These are phyloP conservation scores for Bucorvus abyssinicus DNA, from an alignment of 2,797 vertebrate genomes.

Conservation along the genomic window DNA sequence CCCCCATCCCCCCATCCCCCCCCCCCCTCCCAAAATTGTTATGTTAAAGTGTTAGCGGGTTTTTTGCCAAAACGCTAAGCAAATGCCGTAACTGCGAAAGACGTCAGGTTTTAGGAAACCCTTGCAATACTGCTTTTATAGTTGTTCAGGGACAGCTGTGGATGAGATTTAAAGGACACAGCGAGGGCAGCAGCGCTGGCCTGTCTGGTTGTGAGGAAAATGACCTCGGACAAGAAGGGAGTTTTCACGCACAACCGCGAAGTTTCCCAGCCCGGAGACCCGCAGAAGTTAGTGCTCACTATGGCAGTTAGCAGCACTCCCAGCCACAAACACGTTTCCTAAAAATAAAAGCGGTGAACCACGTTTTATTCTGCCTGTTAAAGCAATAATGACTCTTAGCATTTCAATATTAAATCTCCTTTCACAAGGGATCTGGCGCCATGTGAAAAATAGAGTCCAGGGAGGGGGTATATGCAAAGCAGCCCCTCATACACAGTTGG, in stretches of 20 bases:
- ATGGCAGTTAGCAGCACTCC: neutral
- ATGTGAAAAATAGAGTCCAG: neutral
- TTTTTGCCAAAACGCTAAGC: neutral
- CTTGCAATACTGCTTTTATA: neutral
- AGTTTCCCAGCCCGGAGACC: neutral
- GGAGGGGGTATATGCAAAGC: neutral
- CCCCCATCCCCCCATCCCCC: rapidly evolving
- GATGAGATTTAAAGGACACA: constrained; percentile 34
- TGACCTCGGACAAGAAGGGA: neutral
- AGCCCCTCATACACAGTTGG: neutral
- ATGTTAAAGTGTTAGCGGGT: neutral
- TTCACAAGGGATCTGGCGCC: neutral
- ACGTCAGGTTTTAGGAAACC: neutral
- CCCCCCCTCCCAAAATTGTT: neutral
- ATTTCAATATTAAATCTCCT: constrained; percentile 13
- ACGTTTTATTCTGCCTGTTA: constrained; percentile 43
- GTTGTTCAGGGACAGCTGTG: constrained; percentile 8
- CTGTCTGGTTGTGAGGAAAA: neutral
- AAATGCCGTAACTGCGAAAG: neutral
- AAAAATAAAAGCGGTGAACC: constrained; percentile 30
- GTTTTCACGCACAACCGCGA: neutral
- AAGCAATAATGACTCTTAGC: neutral
- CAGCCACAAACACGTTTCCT: neutral
- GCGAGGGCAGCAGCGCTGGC: neutral
- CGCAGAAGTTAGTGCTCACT: neutral